Percentiles rank a stretch among this genome's conserved stretches.
Conservation (phyloP, 2,888 invertebrate genomes). For the Apocheima hispidaria region DNA sequence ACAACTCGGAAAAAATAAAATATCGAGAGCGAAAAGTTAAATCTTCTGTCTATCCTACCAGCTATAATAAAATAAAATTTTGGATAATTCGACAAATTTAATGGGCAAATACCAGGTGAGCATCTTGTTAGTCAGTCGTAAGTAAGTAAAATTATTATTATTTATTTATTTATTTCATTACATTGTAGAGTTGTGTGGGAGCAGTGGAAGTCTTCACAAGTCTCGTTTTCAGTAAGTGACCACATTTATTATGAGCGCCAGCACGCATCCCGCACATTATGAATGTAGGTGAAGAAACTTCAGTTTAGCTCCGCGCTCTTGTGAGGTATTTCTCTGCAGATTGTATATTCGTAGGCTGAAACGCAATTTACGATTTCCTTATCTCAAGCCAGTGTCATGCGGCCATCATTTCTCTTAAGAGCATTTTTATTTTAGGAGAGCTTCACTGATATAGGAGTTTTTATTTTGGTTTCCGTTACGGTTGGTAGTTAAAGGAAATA, state of each 20-base stretch:
- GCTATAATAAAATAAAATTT: no score
- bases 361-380: constrained; percentile 43
- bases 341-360: background rate
- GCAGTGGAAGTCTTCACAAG: no score
- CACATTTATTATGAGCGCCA: no score
- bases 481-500: background rate
- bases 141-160: no score
- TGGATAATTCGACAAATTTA: no score
- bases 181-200: no score
- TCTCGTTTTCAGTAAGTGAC: no score
- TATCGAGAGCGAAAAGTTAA: background rate
- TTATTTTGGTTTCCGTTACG: constrained; percentile 16
- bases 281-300: background rate
- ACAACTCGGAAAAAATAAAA: background rate
- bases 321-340: background rate
- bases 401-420: constrained; percentile 38
- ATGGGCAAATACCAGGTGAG: no score
- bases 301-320: background rate
- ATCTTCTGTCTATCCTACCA: background rate
- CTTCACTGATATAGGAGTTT: constrained; percentile 19
- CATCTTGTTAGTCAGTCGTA: no score
- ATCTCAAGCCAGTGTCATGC: constrained; percentile 37
- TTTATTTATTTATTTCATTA: no score
- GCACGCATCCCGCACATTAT: no score
- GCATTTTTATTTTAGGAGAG: constrained; percentile 32